Base-by-base conservation (phyloP, 2,797 vertebrate genomes). In the Loriculus beryllinus region DNA sequence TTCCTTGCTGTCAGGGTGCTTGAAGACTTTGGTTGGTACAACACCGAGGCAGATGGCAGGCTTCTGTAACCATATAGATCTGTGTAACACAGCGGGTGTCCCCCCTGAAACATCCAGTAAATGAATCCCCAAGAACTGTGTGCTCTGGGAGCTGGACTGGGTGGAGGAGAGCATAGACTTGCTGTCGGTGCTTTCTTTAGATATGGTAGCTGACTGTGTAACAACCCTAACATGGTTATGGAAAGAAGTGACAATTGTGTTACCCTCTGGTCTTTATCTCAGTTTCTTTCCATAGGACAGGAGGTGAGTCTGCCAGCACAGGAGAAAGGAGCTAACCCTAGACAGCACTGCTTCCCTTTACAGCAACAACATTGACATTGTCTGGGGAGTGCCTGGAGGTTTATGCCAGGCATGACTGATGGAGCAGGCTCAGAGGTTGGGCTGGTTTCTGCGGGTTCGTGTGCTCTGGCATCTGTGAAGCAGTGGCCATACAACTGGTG, bases 1-100 rank as follows among this genome's bases (percentile, higher is more conserved):
- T 86, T 87, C 17, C 49, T 75, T 4, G 5, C 48, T 59, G 43
- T 72, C 48, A 43, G 47, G 35, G 63, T 82, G 20, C 85, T 82
- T 86, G 77, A 67, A 87, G 81, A 29, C 75, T 60, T 90, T 29
- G 81, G 23, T 80, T 90, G 86, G 75, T 93, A 47, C 67, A 76
- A 79, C 70, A 45, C 1, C 0, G 43, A 56, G 81, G 33, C 90
- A 95, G 87, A 67, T 70, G 70, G 82, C 60, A 90, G 80, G 51
- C 83, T 92, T 83, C 43, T 91, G 56, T 89, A 81, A 83, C 67
- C 54, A 59, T 63, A 65, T n/a, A 18, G 14, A 75, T 78, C 57
- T 13, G 5, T 56, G 48, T 52, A 71, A 82, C 1, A 2, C 37
- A 74, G 16, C 19, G 83, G 51, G 40, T 52, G 70, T 67, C 37